A percentile compares a stretch with the other conserved stretches of the same genome.
These are phyloP conservation scores for Ariolimax columbianus DNA, from an alignment of 2,888 invertebrate genomes.

Conservation along the genomic window DNA sequence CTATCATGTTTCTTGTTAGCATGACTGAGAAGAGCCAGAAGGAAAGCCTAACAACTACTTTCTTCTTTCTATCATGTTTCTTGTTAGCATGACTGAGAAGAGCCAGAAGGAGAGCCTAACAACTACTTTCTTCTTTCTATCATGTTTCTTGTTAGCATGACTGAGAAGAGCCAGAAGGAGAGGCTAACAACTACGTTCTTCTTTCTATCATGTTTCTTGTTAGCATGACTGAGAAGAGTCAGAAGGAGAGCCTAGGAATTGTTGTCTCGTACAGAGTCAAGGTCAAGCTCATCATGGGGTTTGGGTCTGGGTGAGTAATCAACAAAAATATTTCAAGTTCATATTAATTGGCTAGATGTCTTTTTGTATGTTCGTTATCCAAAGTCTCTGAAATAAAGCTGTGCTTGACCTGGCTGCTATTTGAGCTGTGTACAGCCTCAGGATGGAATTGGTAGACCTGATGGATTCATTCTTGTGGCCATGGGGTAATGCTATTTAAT, in stretches of 20 bases:
- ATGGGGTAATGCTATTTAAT: no score
- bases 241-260: constrained; percentile 98
- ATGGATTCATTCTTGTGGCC: no score
- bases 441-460: no score
- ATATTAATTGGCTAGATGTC: no score
- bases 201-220: constrained; percentile 67
- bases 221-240: constrained; percentile 82
- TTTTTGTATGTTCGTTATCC: no score
- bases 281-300: constrained; percentile 95
- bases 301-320: constrained; percentile 89
- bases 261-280: constrained; percentile 99
- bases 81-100: constrained; percentile 82
- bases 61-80: background rate
- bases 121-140: background rate
- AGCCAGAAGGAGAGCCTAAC: no score
- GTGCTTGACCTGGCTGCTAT: no score
- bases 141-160: constrained; percentile 81
- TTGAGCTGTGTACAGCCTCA: no score
- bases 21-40: constrained; percentile 72
- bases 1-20: constrained; percentile 81
- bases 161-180: constrained; percentile 67
- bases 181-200: constrained; percentile 92
- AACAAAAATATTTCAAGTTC: no score
- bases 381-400: no score
- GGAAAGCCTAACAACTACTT: background rate